Evolutionary conservation across 1,140 invertebrate genomes (phyloP).

Genomic region (Drosophila prosaltans): DNA sequence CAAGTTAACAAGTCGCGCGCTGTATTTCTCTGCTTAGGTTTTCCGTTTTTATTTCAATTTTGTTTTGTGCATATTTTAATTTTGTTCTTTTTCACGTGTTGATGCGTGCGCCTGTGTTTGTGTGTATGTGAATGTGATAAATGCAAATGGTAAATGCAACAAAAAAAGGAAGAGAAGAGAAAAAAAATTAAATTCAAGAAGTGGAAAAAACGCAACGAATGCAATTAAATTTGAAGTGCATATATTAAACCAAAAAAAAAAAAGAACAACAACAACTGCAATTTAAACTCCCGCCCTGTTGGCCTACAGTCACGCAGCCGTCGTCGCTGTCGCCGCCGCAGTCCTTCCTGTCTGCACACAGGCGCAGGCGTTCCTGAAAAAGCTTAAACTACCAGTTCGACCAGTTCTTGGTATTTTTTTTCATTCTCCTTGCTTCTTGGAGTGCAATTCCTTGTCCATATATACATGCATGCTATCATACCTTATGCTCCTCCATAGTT

Average conservation of each 20-base stretch:
- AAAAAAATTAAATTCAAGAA: neutral
- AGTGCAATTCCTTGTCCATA: constrained; percentile 42
- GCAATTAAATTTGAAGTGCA: constrained; percentile 59
- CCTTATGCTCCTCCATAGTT: constrained; percentile 12
- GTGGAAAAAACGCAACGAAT: constrained; percentile 40
- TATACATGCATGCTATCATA: neutral
- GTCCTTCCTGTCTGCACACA: constrained; percentile 52
- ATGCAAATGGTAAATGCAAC: constrained; percentile 53
- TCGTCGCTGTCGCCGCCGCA: constrained; percentile 2
- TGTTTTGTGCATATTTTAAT: constrained; percentile 49
- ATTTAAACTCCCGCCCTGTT: constrained; percentile 39
- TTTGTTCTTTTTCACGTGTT: constrained; percentile 42
- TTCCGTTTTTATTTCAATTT: constrained; percentile 39
- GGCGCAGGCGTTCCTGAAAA: constrained; percentile 4
- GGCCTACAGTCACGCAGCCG: constrained; percentile 35
- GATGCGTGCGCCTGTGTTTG: constrained; percentile 25
- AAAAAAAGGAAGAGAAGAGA: neutral
- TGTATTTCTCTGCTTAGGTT: constrained; percentile 22
- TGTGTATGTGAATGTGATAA: constrained; percentile 59
- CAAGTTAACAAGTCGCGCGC: constrained; percentile 60
- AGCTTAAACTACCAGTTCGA: constrained; percentile 65
- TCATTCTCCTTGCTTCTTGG: constrained; percentile 36
- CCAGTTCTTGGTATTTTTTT: constrained; percentile 68
- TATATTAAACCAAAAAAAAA: constrained; percentile 36
- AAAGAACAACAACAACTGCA: constrained; percentile 7